Percentiles rank a stretch among this genome's conserved stretches.
Evolutionary conservation across 1,140 invertebrate species (phyloP).

Genomic region (Hesperophylax magnus): DNA sequence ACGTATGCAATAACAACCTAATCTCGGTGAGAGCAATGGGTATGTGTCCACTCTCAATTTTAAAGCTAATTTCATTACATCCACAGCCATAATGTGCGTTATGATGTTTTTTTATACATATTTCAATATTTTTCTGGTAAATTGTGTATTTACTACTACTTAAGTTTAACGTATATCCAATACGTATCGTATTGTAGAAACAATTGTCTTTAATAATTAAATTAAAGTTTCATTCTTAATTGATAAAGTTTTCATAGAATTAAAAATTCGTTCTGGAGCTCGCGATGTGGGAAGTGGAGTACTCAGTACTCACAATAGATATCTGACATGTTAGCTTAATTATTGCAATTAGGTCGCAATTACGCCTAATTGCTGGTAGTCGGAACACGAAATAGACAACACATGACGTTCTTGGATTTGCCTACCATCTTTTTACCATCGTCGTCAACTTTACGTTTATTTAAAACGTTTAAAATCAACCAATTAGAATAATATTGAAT

Average conservation of each 20-base stretch:
- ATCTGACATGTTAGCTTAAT: constrained; percentile 56
- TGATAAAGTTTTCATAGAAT: constrained; percentile 12
- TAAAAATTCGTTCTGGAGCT: constrained; percentile 12
- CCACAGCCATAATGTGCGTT: no score
- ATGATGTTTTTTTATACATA: no score
- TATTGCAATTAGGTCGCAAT: constrained; percentile 57
- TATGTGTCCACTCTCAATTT: no score
- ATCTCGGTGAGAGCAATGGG: no score
- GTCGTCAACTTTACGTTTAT: not conserved
- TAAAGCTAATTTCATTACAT: no score
- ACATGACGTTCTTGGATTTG: constrained; percentile 21
- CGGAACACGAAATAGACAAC: constrained; percentile 45
- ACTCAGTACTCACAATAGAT: constrained; percentile 46
- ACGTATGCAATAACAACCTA: no score
- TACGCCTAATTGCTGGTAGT: constrained; percentile 52
- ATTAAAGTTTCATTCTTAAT: not conserved
- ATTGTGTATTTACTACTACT: no score
- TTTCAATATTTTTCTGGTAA: no score
- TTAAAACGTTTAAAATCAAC: no score
- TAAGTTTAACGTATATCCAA: not conserved
- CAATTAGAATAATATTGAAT: no score
- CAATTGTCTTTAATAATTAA: constrained; percentile 3
- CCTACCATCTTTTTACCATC: constrained; percentile 7
- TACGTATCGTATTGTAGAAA: not conserved
- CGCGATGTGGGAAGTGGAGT: constrained; percentile 16